phyloP scores from a whole-genome alignment of 2,888 invertebrate species.

The Phyllotreta striolata region DNA sequence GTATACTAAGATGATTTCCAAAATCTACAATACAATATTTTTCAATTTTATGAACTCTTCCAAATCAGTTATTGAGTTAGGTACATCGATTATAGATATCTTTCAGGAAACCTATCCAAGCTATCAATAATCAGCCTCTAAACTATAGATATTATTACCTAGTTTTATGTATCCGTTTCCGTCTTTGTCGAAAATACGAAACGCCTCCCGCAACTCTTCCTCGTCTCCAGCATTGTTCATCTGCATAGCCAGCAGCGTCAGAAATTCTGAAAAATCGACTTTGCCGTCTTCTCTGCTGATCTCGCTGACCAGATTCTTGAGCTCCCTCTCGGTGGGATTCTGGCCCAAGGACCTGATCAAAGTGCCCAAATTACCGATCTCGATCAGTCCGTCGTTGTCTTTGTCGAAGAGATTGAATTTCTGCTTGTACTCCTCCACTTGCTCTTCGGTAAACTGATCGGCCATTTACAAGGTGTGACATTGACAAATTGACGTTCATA shows the following conservation, averaged over 20 bases:
- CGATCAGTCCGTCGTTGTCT: conserved; percentile 10
- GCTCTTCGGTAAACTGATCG: conserved; percentile 21
- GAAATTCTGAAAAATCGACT: conserved; percentile 27
- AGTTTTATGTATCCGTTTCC: conserved; percentile 25
- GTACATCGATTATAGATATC: no score
- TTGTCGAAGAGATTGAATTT: conserved; percentile 17
- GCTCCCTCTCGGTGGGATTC: conserved; percentile 19
- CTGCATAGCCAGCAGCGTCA: conserved; percentile 12
- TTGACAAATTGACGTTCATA: no score
- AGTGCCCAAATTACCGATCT: conserved; percentile 7
- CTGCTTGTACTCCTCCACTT: conserved; percentile 16
- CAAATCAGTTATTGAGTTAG: no score
- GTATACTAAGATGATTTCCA: no score
- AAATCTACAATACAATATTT: no score
- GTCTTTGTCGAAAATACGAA: conserved; percentile 28
- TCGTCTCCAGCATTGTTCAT: conserved; percentile 14
- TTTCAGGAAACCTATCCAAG: no score
- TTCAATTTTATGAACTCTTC: no score
- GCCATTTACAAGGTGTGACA: conserved; percentile 13
- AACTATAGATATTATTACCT: not conserved
- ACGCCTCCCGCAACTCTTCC: conserved; percentile 26
- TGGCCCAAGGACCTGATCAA: conserved; percentile 21
- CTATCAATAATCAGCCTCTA: no score
- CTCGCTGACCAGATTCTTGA: conserved; percentile 4
- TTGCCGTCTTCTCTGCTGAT: not conserved